Percentiles rank a stretch among this genome's conserved stretches.
Evolutionary conservation across 2,888 invertebrate genomes (phyloP).

Genomic region (Eretmocerus hayati): DNA sequence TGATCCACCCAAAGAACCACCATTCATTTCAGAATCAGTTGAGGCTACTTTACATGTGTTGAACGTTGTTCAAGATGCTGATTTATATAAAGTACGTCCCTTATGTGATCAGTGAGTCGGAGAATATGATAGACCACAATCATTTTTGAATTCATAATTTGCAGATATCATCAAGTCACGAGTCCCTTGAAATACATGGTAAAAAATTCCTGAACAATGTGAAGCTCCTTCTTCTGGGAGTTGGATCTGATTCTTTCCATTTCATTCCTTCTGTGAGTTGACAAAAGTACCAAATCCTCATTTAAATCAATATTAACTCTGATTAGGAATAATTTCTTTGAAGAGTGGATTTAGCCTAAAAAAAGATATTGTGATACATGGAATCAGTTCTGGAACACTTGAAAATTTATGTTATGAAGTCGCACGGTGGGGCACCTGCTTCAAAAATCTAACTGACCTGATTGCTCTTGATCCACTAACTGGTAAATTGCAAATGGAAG

Average conservation of each 20-base stretch:
- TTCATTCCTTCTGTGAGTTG: slow-evolving; percentile 30
- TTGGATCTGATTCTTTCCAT: slow-evolving; percentile 37
- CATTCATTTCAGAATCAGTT: slow-evolving; percentile 34
- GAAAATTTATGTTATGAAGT: slow-evolving; percentile 30
- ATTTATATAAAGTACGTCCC: slow-evolving; percentile 5
- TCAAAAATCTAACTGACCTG: slow-evolving; percentile 32
- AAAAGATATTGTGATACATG: slow-evolving; percentile 30
- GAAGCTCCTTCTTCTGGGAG: slow-evolving; percentile 38
- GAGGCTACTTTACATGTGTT: slow-evolving; percentile 34
- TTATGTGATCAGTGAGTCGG: not conserved
- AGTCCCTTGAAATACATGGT: slow-evolving; percentile 27
- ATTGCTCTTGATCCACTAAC: slow-evolving; percentile 28
- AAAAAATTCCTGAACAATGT: slow-evolving; percentile 33
- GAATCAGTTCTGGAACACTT: slow-evolving; percentile 31
- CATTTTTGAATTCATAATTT: slow-evolving; percentile 9
- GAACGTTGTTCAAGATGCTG: slow-evolving; percentile 29
- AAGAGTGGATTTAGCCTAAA: slow-evolving; percentile 34
- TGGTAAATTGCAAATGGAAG: slow-evolving; percentile 33
- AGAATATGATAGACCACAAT: no score
- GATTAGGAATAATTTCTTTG: slow-evolving; percentile 10
- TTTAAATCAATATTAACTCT: slow-evolving; percentile 1
- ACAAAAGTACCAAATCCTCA: not conserved
- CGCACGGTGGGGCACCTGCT: slow-evolving; percentile 41
- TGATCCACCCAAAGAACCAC: slow-evolving; percentile 28
- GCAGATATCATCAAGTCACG: slow-evolving; percentile 18